Conservation (phyloP, 1,140 invertebrate genomes). For the Melanaphis sacchari region DNA sequence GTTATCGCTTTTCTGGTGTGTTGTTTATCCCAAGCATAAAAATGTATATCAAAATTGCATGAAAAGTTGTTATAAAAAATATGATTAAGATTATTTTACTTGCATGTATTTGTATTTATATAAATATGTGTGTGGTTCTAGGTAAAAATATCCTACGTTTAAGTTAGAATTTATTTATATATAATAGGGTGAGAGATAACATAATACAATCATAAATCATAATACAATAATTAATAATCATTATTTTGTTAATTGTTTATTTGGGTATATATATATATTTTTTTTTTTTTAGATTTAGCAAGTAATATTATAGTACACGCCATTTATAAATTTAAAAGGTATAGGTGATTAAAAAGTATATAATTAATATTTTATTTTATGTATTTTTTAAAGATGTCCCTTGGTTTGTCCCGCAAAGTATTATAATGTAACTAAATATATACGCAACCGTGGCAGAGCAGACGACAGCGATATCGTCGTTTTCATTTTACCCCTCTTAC, state of each 20-base stretch:
- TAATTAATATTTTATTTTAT: not conserved
- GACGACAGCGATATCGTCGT: not conserved
- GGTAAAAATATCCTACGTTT: not conserved
- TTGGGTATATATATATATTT: too few relatives aligned
- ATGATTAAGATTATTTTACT: not conserved
- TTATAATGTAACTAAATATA: not conserved
- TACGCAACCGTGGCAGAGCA: too few relatives aligned
- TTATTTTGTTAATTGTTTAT: too few relatives aligned
- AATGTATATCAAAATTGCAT: not conserved
- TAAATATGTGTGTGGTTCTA: not conserved
- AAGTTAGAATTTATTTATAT: not conserved
- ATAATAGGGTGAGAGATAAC: too few relatives aligned
- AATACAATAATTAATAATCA: too few relatives aligned
- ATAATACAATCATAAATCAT: too few relatives aligned
- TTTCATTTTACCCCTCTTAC: not conserved
- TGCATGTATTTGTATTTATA: not conserved
- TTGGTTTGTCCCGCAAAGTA: not conserved
- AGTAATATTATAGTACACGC: not conserved
- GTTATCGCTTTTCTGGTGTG: constrained; percentile 31
- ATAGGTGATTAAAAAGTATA: not conserved
- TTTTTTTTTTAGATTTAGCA: too few relatives aligned
- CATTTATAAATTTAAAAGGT: not conserved
- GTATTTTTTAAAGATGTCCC: too few relatives aligned
- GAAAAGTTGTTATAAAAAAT: not conserved
- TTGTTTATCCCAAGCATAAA: constrained; percentile 16